A percentile compares a stretch with the other conserved stretches of the same genome.
These are phyloP conservation scores for Altica lythri DNA, from an alignment of 2,888 invertebrate species.

Conservation along the genomic window DNA sequence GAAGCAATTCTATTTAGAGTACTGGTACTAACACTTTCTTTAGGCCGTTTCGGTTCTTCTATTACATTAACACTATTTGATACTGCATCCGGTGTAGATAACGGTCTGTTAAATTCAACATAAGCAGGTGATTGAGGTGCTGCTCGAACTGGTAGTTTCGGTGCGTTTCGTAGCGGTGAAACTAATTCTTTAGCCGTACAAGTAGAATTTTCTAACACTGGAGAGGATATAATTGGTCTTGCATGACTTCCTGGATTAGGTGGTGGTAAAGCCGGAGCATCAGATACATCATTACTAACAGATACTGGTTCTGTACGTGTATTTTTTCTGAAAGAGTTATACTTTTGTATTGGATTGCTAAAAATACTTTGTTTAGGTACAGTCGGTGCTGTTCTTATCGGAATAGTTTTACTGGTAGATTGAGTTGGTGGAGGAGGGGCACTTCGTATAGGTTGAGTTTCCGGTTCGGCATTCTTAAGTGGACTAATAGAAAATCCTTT, in stretches of 20 bases:
- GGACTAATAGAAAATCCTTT: conserved; percentile 81
- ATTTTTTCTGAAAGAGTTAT: conserved; percentile 52
- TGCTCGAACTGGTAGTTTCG: conserved; percentile 64
- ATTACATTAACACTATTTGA: conserved; percentile 41
- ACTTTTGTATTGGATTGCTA: conserved; percentile 44
- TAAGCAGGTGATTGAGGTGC: conserved; percentile 64
- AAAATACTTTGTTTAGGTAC: conserved; percentile 41
- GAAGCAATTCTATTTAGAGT: conserved; percentile 75
- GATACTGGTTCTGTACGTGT: conserved; percentile 52
- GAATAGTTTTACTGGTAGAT: not conserved
- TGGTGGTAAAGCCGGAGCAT: conserved; percentile 66
- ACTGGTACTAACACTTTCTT: conserved; percentile 58
- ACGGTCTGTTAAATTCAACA: conserved; percentile 47
- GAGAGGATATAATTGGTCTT: conserved; percentile 80
- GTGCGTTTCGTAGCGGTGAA: conserved; percentile 65
- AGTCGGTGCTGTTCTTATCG: conserved; percentile 18
- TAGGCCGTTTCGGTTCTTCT: conserved; percentile 62
- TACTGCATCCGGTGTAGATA: conserved; percentile 53
- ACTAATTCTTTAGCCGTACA: conserved; percentile 76
- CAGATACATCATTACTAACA: conserved; percentile 54
- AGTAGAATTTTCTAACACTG: conserved; percentile 80
- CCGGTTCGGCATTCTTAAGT: conserved; percentile 58
- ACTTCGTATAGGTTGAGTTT: conserved; percentile 56
- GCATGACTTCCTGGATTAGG: conserved; percentile 66
- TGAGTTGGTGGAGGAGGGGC: conserved; percentile 69